Conservation (phyloP, 2,113 vertebrate species). For the Mionectes macconnelli region DNA sequence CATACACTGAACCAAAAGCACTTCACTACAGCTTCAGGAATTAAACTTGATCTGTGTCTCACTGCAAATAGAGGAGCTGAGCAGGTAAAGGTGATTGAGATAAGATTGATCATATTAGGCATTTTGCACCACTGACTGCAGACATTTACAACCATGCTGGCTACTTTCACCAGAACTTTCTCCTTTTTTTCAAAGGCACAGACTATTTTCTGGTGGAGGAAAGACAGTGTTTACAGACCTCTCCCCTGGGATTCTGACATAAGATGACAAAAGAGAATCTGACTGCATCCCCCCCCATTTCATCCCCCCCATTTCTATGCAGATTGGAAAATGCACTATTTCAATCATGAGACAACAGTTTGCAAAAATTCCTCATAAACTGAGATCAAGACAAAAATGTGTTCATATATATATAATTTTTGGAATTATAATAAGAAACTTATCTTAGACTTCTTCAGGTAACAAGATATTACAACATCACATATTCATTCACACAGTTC, state of each 20-base stretch:
- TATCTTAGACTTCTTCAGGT: neutral
- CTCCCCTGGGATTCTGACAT: neutral
- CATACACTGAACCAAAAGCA: neutral
- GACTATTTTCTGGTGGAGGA: neutral
- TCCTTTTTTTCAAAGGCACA: neutral
- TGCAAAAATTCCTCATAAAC: neutral
- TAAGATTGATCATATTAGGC: neutral
- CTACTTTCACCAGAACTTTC: neutral
- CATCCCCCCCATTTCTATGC: neutral
- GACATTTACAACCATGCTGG: neutral
- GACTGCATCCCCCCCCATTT: neutral
- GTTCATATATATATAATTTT: neutral
- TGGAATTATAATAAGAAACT: neutral
- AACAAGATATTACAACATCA: neutral
- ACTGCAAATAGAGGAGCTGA: neutral
- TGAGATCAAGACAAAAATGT: neutral
- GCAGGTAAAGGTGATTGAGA: neutral
- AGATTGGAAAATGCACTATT: neutral
- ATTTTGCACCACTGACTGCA: neutral
- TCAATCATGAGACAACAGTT: neutral
- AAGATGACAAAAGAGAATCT: neutral
- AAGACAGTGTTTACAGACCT: neutral
- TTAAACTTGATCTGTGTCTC: neutral
- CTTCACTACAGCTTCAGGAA: neutral
- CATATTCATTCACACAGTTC: neutral